phyloP scores from a whole-genome alignment of 2,113 vertebrate genomes.

The Cervus canadensis region DNA sequence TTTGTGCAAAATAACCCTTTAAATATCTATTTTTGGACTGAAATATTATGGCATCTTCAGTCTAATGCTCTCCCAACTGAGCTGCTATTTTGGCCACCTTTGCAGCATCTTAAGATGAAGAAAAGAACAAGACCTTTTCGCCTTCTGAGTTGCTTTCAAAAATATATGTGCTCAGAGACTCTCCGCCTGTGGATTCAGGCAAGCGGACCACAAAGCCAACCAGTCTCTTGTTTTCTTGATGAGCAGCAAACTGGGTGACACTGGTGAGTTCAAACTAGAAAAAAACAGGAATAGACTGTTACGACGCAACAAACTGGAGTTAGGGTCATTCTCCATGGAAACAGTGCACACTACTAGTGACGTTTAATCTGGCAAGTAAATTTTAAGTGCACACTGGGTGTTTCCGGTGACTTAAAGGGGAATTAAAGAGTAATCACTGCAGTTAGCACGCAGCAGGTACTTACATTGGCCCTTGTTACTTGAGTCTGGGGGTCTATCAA shows the following conservation, averaged over 20 bases:
- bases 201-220: conserved; percentile 92
- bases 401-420: neutral
- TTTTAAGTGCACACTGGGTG: neutral
- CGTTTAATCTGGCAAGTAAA: neutral
- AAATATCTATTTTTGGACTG: neutral
- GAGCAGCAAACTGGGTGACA: conserved; percentile 93
- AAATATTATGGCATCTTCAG: neutral
- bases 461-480: conserved; percentile 93
- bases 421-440: neutral
- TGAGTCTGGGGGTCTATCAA: conserved; percentile 98
- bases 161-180: conserved; percentile 89
- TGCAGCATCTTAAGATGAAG: neutral
- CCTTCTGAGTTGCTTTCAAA: conserved; percentile 99
- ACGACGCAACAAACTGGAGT: neutral
- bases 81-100: neutral
- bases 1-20: neutral
- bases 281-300: neutral
- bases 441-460: conserved; percentile 64
- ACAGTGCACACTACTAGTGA: neutral
- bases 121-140: conserved; percentile 87
- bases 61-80: neutral
- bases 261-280: conserved; percentile 91
- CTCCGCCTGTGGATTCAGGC: conserved; percentile 81
- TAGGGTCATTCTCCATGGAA: neutral
- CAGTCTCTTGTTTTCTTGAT: conserved; percentile 94